Evolutionary conservation across 35 echinoderm and acorn worm species (phyloP), one percentile per base, ranked within the genome.

Genomic region (Holothuria glaberrima): DNA sequence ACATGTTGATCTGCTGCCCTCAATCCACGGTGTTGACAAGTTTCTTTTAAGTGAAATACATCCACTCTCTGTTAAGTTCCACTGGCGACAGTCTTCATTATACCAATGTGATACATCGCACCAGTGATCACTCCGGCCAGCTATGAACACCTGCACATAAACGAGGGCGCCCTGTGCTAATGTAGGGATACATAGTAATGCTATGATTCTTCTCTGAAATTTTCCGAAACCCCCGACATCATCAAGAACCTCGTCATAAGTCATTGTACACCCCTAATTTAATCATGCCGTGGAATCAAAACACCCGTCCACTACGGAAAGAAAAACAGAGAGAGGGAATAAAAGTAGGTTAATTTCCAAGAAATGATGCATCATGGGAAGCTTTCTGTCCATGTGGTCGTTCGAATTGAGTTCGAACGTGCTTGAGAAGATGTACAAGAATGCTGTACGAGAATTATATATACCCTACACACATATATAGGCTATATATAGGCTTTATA

Each of bases 61-160:
- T 21, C 61, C 54, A 12, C 3, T 30, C 1, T 29, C 20, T 7
- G 80, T 84, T 26, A 84, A 22, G 22, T 84, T 62, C 80, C 80
- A 84, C 36, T 84, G 25, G 2, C 9, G 19, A 30, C 80, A 84
- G 57, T 84, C 80, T n/a, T 84, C 54, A 9, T 29, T 10, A 33
- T 61, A 0, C 80, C 80, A 84, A 9, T 59, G 54, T 17, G 12
- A 33, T 18, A 61, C 59, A 10, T 41, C 21, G 22, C 80, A 84
- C 80, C 80, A 84, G 24, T 84, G 80, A 12, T 84, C 46, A 52
- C 80, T 57, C 26, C 29, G n/a, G 61, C 80, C 80, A 31, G 80
- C 80, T n/a, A 84, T 59, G 13, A 61, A 84, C 26, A 84, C 80
- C 31, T 84, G 80, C 18, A 56, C n/a, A 33, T 31, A 30, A 12